A percentile compares a stretch with the other conserved stretches of the same genome.
Evolutionary conservation across 2,113 vertebrate genomes (phyloP).

Genomic region (Mastomys coucha): DNA sequence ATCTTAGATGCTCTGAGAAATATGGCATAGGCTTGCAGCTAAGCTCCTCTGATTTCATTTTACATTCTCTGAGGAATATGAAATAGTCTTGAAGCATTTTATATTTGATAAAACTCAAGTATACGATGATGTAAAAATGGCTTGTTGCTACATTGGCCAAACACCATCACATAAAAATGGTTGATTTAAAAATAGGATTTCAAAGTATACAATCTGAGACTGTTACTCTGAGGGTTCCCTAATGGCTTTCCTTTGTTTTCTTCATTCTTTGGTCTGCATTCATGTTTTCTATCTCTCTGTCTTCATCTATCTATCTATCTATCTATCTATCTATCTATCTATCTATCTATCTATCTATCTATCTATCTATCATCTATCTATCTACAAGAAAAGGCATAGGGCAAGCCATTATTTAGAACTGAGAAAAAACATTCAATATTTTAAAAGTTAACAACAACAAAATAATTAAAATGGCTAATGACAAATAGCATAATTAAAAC

Average conservation of each 20-base stretch:
- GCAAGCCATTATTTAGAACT: slow-evolving; percentile 1
- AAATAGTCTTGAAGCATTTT: background rate
- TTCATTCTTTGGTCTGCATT: slow-evolving; percentile 1
- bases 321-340: background rate
- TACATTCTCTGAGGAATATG: background rate
- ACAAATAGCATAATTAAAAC: slow-evolving; percentile 51
- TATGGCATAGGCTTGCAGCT: background rate
- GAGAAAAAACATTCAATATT: slow-evolving; percentile 33
- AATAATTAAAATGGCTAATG: background rate
- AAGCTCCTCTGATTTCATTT: slow-evolving; percentile 47
- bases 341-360: too few relatives aligned
- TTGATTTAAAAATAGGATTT: background rate
- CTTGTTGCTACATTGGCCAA: background rate
- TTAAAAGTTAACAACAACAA: slow-evolving; percentile 39
- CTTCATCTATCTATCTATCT: background rate
- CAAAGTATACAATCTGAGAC: background rate
- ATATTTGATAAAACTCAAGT: slow-evolving; percentile 32
- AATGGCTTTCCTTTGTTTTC: background rate
- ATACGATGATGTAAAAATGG: background rate
- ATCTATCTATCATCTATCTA: background rate
- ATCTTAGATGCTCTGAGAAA: background rate
- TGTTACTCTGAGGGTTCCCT: background rate
- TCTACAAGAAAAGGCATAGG: background rate
- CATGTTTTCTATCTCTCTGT: background rate
- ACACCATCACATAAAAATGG: background rate